Percentiles rank a stretch among this genome's conserved stretches.
Conservation (phyloP, 2,797 vertebrate species). For the Myotis myotis region DNA sequence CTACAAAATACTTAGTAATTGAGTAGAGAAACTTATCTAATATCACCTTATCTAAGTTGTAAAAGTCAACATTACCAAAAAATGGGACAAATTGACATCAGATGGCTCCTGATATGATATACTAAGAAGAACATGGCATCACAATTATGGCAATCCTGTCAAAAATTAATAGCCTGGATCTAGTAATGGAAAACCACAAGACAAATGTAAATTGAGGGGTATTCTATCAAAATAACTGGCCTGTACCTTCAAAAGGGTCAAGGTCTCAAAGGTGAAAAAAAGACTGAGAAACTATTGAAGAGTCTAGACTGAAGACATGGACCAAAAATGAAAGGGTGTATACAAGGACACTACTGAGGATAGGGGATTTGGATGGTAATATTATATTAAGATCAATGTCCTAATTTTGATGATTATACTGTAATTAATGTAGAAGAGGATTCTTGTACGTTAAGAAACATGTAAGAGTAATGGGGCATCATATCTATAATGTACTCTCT, state of each 20-base stretch:
- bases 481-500: background rate
- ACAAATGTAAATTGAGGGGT: background rate
- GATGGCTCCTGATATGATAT: background rate
- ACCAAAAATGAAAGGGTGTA: background rate
- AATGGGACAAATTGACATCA: background rate
- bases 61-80: background rate
- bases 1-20: background rate
- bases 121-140: background rate
- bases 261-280: background rate
- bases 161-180: background rate
- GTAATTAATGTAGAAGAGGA: background rate
- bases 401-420: background rate
- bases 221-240: background rate
- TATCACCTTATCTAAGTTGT: background rate
- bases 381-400: background rate
- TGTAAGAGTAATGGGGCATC: background rate
- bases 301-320: background rate
- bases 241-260: background rate
- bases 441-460: background rate
- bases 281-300: background rate
- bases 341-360: background rate
- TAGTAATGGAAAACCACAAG: background rate
- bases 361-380: background rate
- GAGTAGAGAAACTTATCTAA: background rate
- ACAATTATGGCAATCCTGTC: background rate